Evolutionary conservation across 2,113 vertebrate genomes (phyloP), one percentile per base, ranked within the genome.

Genomic region (Terrapene triunguis): DNA sequence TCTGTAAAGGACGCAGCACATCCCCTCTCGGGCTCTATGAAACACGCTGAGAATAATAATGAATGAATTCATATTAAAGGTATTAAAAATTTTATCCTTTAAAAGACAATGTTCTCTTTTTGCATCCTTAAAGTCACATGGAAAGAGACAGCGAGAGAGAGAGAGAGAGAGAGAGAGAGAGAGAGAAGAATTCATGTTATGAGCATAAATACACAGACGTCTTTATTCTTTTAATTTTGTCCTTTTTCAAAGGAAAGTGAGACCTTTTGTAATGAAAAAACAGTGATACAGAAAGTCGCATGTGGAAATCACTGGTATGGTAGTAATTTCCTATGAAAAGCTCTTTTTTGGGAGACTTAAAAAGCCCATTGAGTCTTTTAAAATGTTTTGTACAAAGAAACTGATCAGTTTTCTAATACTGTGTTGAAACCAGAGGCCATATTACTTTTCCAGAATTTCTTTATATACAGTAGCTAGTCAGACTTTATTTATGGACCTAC

Each of bases 351-450:
- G 89, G 74, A 91, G 38, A 57, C 0, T 2, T 94, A 92, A 97
- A 95, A 85, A 97, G 94, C 47, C 93, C 79, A 87, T 44, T 32
- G 96, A 96, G 97, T 62, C 96, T 97, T 96, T 97, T 91, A 98
- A 93, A 96, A 97, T 89, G 80, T 94, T 98, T 98, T 97, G 95
- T 82, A 82, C 80, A 95, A 96, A 95, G 85, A 96, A 97, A 94
- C 82, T 85, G 88, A 96, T 65, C 90, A 62, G 85, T 95, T 98
- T 96, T 90, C 80, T 79, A 96, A 95, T 51, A 84, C 2, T 89
- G 82, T 84, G 93, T 83, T 94, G 91, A 97, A 96, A 94, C 94
- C 94, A 96, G 92, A 96, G 82, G 51, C 82, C 83, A 53, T 44
- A 55, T 19, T 87, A 51, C 91, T 92, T 94, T 82, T 87, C 57